Percentiles rank a stretch among this genome's conserved stretches.
Conservation (phyloP, 2,888 invertebrate genomes). For the Drosophila fungiperda region DNA sequence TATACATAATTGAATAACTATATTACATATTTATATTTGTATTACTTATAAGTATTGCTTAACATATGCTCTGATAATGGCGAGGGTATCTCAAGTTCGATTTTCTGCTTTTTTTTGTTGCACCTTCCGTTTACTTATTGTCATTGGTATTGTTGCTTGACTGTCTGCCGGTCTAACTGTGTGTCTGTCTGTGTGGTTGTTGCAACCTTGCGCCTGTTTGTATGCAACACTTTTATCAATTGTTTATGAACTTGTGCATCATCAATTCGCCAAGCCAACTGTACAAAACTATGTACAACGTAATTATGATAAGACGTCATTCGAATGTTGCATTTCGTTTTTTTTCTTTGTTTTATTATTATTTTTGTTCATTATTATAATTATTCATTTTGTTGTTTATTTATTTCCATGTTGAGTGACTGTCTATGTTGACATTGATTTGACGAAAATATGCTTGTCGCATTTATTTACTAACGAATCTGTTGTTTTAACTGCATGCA, state of each 20-base stretch:
- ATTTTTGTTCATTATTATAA: constrained; percentile 38
- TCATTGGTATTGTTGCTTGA: constrained; percentile 12
- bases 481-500: constrained; percentile 28
- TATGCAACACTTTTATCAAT: constrained; percentile 61
- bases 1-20: too few species aligned
- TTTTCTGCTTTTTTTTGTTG: not conserved
- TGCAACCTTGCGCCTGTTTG: constrained; percentile 49
- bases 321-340: constrained; percentile 12
- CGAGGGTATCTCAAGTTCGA: not conserved
- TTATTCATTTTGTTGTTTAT: constrained; percentile 50
- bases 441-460: constrained; percentile 70
- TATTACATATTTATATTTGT: too few species aligned
- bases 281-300: constrained; percentile 31
- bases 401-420: constrained; percentile 45
- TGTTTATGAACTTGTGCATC: constrained; percentile 22
- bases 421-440: constrained; percentile 74
- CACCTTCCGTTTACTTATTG: constrained; percentile 14
- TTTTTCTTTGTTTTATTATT: not conserved
- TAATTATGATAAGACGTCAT: constrained; percentile 57
- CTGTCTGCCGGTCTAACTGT: not conserved
- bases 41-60: not conserved
- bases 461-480: constrained; percentile 68
- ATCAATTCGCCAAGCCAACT: constrained; percentile 40
- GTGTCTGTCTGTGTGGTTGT: not conserved
- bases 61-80: not conserved